Conservation (phyloP, 2,797 vertebrate genomes). For the Zalophus californianus region DNA sequence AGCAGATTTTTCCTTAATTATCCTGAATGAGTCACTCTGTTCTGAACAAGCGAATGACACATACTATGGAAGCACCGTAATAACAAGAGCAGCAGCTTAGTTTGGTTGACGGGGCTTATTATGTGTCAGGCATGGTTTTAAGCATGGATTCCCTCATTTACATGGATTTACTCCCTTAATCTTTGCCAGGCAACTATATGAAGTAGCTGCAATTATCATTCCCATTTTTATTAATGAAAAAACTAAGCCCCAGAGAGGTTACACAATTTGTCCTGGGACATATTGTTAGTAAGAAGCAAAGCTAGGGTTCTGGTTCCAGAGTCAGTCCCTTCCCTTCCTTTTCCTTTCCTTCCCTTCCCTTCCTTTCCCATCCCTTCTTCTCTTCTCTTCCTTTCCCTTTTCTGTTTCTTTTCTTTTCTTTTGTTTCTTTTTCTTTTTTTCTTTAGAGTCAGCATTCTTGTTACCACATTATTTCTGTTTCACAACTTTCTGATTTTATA, state of each 20-base stretch:
- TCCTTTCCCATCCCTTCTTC: too few relatives aligned
- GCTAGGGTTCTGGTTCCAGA: background rate
- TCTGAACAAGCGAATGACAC: background rate
- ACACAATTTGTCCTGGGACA: background rate
- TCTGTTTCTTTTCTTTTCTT: background rate
- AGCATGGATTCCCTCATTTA: background rate
- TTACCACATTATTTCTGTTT: background rate
- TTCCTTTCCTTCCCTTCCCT: background rate
- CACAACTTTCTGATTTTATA: background rate
- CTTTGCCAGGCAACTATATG: background rate
- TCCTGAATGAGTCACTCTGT: background rate
- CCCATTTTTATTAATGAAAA: slow-evolving; percentile 30
- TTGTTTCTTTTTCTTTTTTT: background rate
- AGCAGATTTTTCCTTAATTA: slow-evolving; percentile 40
- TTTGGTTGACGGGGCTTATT: background rate
- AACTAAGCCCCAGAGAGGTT: background rate
- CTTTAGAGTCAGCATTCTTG: background rate
- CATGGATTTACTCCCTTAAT: background rate
- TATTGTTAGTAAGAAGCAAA: slow-evolving; percentile 20
- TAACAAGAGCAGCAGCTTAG: background rate
- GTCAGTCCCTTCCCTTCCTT: background rate
- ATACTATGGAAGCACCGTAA: background rate
- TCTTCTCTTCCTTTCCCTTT: too few relatives aligned
- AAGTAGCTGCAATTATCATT: slow-evolving; percentile 21
- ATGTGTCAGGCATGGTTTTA: background rate